Percentiles rank a stretch among this genome's conserved stretches.
phyloP scores from a whole-genome alignment of 2,113 vertebrate species.

The Dryoscopus gambensis region DNA sequence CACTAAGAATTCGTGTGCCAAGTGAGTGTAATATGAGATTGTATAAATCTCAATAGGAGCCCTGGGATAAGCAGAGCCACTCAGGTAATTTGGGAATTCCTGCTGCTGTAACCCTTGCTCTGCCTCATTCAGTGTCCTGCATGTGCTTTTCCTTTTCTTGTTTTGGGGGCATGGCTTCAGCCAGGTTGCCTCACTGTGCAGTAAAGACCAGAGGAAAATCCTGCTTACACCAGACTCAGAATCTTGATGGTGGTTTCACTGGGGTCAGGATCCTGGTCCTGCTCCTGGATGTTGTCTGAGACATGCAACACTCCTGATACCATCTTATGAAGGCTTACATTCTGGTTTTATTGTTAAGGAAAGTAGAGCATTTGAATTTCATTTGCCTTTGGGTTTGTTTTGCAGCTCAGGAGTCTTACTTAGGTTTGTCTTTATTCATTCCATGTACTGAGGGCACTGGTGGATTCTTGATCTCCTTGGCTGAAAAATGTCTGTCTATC shows the following conservation, averaged over 20 bases:
- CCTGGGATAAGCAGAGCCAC: neutral
- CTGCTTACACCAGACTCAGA: neutral
- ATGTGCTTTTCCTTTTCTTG: neutral
- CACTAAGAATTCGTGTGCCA: neutral
- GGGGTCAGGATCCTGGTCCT: neutral
- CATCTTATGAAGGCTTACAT: neutral
- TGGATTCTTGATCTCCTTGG: neutral
- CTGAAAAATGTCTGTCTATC: neutral
- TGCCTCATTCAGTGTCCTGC: neutral
- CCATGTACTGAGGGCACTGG: neutral
- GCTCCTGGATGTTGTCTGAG: neutral
- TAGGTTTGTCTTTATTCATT: neutral
- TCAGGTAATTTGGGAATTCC: neutral
- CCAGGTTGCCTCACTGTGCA: neutral
- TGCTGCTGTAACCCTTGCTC: neutral
- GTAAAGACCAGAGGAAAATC: neutral
- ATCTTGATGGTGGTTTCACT: neutral
- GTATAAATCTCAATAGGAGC: neutral
- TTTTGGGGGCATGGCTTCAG: neutral
- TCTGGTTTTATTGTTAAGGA: neutral
- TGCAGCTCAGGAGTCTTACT: neutral
- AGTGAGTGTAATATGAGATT: neutral
- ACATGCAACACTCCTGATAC: neutral
- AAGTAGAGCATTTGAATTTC: neutral
- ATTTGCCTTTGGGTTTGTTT: neutral